A percentile compares a stretch with the other conserved stretches of the same genome.
phyloP scores from a whole-genome alignment of 2,797 vertebrate genomes.

The Scolopax rusticola region DNA sequence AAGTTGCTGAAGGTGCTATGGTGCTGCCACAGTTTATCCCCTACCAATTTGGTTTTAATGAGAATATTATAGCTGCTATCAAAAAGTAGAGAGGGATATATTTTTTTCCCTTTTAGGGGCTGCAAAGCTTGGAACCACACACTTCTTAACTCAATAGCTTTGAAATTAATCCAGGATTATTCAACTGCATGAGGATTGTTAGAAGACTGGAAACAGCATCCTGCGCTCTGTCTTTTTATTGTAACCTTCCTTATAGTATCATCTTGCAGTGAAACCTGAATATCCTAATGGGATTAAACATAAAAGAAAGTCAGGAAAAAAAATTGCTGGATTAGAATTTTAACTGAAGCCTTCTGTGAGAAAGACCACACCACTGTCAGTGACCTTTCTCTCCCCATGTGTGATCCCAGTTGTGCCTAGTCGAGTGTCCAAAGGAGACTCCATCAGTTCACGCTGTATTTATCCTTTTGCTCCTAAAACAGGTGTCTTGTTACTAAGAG shows the following conservation, averaged over 20 bases:
- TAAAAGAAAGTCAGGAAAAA: constrained; percentile 69
- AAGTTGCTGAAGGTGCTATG: neutral
- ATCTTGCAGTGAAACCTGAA: constrained; percentile 81
- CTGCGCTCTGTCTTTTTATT: constrained; percentile 54
- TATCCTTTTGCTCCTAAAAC: constrained; percentile 63
- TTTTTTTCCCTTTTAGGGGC: constrained; percentile 25
- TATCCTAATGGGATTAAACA: constrained; percentile 75
- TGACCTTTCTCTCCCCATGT: constrained; percentile 53
- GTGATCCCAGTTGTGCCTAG: constrained; percentile 45
- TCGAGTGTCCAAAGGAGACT: constrained; percentile 62
- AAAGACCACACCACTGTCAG: constrained; percentile 63
- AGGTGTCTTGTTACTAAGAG: constrained; percentile 71
- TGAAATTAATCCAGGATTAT: constrained; percentile 76
- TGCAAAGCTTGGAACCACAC: constrained; percentile 33
- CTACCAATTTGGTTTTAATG: constrained; percentile 27
- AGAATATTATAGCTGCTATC: neutral
- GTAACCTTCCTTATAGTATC: constrained; percentile 73
- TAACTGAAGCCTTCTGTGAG: constrained; percentile 66
- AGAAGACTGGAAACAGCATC: constrained; percentile 61
- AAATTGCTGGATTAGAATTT: constrained; percentile 65
- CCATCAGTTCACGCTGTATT: constrained; percentile 48
- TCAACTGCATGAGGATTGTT: constrained; percentile 66
- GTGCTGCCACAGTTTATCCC: neutral
- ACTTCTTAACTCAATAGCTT: constrained; percentile 59
- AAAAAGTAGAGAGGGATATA: neutral